Evolutionary conservation across 2,797 vertebrate species (phyloP).

Genomic region (Acanthurus leucopareius): DNA sequence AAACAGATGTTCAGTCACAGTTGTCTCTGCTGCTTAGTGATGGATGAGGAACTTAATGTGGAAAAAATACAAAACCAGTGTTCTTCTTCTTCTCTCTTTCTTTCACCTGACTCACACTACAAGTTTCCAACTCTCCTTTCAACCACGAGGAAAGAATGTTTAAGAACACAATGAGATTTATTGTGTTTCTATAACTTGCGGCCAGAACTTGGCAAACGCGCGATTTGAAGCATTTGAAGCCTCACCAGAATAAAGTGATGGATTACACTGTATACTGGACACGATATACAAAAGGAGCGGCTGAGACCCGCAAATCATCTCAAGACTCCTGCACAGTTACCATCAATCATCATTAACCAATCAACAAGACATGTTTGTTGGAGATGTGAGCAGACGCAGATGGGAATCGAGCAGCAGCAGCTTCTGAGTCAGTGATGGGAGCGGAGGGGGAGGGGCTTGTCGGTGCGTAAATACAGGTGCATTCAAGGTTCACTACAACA

Average conservation of each 20-base stretch:
- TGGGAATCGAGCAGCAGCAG: slow-evolving; percentile 14
- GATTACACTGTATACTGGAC: slow-evolving; percentile 21
- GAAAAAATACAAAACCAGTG: slow-evolving; percentile 48
- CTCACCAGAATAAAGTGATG: slow-evolving; percentile 37
- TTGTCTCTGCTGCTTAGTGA: slow-evolving; percentile 51
- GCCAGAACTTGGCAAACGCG: slow-evolving; percentile 26
- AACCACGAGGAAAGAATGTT: slow-evolving; percentile 50
- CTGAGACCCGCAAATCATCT: slow-evolving; percentile 21
- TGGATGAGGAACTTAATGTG: slow-evolving; percentile 55
- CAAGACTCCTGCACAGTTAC: slow-evolving; percentile 16
- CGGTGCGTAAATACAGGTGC: slow-evolving; percentile 4
- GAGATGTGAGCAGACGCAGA: slow-evolving; percentile 36
- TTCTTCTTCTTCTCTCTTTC: slow-evolving; percentile 21
- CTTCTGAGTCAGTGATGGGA: background rate
- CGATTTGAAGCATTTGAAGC: slow-evolving; percentile 37
- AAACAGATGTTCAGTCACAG: slow-evolving; percentile 65
- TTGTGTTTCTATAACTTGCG: slow-evolving; percentile 50
- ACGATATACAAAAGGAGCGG: slow-evolving; percentile 9
- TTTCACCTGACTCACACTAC: slow-evolving; percentile 11
- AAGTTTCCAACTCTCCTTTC: slow-evolving; percentile 52
- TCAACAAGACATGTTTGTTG: slow-evolving; percentile 6
- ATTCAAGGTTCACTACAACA: background rate
- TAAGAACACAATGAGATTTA: slow-evolving; percentile 63
- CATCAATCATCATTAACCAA: slow-evolving; percentile 52
- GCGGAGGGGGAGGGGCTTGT: slow-evolving; percentile 11